Percentiles rank a stretch among this genome's conserved stretches.
phyloP scores from a whole-genome alignment of 2,888 invertebrate genomes.

The Hydroisotoma schaefferi region DNA sequence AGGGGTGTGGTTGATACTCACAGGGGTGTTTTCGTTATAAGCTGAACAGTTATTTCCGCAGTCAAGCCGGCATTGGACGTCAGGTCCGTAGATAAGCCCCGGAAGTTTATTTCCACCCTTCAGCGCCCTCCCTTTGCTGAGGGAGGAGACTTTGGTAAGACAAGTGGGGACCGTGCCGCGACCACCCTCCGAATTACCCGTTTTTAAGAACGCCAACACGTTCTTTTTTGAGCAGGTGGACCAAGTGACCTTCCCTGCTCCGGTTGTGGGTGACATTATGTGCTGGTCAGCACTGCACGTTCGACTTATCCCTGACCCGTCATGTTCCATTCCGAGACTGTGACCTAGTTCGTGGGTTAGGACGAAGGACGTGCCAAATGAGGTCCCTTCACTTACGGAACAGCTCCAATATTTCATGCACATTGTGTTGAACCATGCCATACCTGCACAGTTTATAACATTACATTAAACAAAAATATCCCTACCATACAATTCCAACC shows the following conservation, averaged over 20 bases:
- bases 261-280: conserved; percentile 51
- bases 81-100: neutral
- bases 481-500: no score
- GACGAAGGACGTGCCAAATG: conserved; percentile 27
- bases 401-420: conserved; percentile 31
- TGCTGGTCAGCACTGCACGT: conserved; percentile 49
- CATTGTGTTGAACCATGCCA: conserved; percentile 37
- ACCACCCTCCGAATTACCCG: conserved; percentile 29
- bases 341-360: conserved; percentile 16
- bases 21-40: neutral
- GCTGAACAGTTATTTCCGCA: neutral
- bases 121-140: neutral
- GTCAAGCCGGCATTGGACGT: conserved; percentile 1
- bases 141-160: neutral
- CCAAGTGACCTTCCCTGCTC: conserved; percentile 52
- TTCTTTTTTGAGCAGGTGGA: conserved; percentile 51
- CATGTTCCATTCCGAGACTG: conserved; percentile 52
- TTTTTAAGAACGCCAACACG: conserved; percentile 50
- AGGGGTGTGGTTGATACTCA: no score
- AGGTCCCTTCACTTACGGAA: conserved; percentile 29
- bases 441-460: conserved; percentile 19
- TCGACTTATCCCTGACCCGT: conserved; percentile 50
- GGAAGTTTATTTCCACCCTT: neutral
- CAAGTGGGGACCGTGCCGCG: neutral
- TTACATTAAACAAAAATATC: no score